A percentile compares a stretch with the other conserved stretches of the same genome.
Conservation (phyloP, 2,888 invertebrate genomes). For the Axea sp. region DNA sequence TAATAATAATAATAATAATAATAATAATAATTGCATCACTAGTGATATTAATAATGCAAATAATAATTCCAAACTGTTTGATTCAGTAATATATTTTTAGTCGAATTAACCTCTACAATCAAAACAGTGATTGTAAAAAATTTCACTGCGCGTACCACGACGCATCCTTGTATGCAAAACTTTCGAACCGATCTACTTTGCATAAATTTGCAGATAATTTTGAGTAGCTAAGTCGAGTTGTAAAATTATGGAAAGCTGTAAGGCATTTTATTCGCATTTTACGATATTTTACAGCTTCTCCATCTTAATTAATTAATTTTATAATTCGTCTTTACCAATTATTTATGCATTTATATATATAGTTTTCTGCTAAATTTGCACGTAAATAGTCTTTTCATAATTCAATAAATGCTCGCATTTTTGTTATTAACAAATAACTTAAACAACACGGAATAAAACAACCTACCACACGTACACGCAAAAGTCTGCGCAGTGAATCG, state of each 20-base stretch:
- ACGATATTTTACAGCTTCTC: too few relatives aligned
- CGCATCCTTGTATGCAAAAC: not conserved
- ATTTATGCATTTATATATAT: constrained; percentile 8
- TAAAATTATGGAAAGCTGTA: not conserved
- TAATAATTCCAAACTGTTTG: not conserved
- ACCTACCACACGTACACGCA: not conserved
- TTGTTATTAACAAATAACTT: constrained; percentile 28
- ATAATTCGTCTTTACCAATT: too few relatives aligned
- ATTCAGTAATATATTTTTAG: constrained; percentile 10
- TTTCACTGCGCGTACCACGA: not conserved
- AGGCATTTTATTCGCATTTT: too few relatives aligned
- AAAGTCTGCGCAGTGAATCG: not conserved
- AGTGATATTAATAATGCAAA: not conserved
- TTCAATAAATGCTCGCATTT: constrained; percentile 28
- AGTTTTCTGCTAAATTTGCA: constrained; percentile 3
- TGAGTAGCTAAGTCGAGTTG: too few relatives aligned
- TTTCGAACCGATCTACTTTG: not conserved
- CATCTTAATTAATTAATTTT: too few relatives aligned
- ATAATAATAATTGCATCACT: not conserved
- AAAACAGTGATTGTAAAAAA: constrained; percentile 14
- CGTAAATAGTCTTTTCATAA: constrained; percentile 8
- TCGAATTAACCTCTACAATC: constrained; percentile 16
- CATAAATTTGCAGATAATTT: not conserved
- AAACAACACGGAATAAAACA: constrained; percentile 20
- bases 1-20: not conserved